phyloP scores from a whole-genome alignment of 2,888 invertebrate species.

The Ichneumoninae sp. region DNA sequence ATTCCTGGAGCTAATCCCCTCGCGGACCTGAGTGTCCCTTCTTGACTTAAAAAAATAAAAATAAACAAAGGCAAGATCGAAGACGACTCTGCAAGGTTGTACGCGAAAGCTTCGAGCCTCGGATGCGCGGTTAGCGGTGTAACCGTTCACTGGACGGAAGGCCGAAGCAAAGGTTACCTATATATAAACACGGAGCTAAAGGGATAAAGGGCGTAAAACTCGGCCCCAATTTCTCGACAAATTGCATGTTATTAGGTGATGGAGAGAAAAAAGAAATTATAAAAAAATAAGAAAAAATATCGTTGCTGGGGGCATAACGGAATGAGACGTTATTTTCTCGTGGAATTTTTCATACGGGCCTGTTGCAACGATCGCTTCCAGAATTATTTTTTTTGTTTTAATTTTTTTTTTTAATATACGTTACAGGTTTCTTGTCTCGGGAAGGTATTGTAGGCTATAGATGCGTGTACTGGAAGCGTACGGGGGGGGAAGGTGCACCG shows the following conservation, averaged over 20 bases:
- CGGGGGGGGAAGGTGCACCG: not conserved
- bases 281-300: conserved; percentile 21
- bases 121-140: not conserved
- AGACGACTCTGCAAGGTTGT: not conserved
- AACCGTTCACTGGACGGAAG: conserved; percentile 6
- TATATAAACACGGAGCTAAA: conserved; percentile 19
- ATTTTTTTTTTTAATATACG: not conserved
- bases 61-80: not conserved
- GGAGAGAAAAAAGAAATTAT: not conserved
- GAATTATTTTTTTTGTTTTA: conserved; percentile 60
- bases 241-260: conserved; percentile 77
- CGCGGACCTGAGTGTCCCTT: not conserved
- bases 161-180: conserved; percentile 27
- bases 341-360: conserved; percentile 66
- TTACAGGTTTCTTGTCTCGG: conserved; percentile 9
- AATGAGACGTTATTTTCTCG: conserved; percentile 79
- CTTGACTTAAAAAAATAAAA: not conserved
- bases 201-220: conserved; percentile 38
- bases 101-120: not conserved
- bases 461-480: not conserved
- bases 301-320: conserved; percentile 60
- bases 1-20: conserved; percentile 52
- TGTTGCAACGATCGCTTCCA: conserved; percentile 54
- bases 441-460: not conserved
- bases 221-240: conserved; percentile 62